A percentile compares a stretch with the other conserved stretches of the same genome.
phyloP scores from a whole-genome alignment of 2,888 invertebrate species.

The Trichopoda pennipes region DNA sequence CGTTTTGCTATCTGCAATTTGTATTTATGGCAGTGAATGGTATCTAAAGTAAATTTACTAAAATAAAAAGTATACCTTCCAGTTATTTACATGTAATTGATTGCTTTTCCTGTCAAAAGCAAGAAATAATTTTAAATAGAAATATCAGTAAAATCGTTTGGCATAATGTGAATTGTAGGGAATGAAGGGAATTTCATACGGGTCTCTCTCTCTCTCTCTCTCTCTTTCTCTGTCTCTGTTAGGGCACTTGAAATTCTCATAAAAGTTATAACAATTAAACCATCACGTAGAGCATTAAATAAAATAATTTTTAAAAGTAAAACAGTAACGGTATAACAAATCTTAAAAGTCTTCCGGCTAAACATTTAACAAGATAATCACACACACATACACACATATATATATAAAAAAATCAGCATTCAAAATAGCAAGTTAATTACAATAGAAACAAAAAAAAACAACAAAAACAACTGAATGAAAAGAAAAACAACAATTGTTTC shows the following conservation, averaged over 20 bases:
- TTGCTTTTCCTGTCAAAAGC: conserved; percentile 31
- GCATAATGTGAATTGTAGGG: too few relatives aligned
- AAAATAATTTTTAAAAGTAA: too few relatives aligned
- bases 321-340: conserved; percentile 40
- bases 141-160: neutral
- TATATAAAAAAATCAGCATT: conserved; percentile 52
- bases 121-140: conserved; percentile 38
- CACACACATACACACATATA: neutral
- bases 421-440: conserved; percentile 46
- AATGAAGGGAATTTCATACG: too few relatives aligned
- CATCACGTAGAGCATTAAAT: too few relatives aligned
- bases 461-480: conserved; percentile 6
- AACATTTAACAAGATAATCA: conserved; percentile 3
- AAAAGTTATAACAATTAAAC: too few relatives aligned
- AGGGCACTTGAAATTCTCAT: too few relatives aligned
- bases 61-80: too few relatives aligned
- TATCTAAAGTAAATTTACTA: too few relatives aligned
- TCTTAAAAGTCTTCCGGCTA: conserved; percentile 62
- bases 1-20: too few relatives aligned
- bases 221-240: too few relatives aligned
- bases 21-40: too few relatives aligned
- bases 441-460: conserved; percentile 9
- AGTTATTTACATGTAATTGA: conserved; percentile 52
- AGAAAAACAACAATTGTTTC: conserved; percentile 2
- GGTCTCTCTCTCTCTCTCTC: too few relatives aligned